phyloP scores from a whole-genome alignment of 2,797 vertebrate species.

The Orientallactaga sibirica region DNA sequence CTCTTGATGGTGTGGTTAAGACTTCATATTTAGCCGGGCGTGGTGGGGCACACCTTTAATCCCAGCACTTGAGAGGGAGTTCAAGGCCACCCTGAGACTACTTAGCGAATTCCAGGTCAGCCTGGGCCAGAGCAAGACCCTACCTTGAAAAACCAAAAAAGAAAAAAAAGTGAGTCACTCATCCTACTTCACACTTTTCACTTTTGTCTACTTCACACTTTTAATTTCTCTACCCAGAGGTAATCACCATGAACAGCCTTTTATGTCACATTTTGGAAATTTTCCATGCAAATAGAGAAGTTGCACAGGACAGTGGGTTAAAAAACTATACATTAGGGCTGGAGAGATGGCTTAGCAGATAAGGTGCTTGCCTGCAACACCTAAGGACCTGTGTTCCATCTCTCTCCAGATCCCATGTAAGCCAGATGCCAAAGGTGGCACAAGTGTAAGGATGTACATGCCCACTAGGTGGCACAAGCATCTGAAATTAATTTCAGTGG shows the following conservation, averaged over 20 bases:
- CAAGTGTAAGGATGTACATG: no score
- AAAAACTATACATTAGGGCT: no score
- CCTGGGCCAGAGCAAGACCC: background rate
- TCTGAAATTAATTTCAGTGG: no score
- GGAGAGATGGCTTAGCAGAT: no score
- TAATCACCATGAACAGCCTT: slow-evolving; percentile 25
- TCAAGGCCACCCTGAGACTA: no score
- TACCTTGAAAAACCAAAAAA: background rate
- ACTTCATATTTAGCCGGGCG: no score
- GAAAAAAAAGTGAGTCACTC: background rate
- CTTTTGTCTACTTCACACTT: background rate
- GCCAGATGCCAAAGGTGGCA: no score
- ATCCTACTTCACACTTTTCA: slow-evolving; percentile 2
- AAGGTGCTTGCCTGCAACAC: no score
- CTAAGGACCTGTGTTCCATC: no score
- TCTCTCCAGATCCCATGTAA: no score
- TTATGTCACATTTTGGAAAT: slow-evolving; percentile 17
- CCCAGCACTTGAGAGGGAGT: background rate
- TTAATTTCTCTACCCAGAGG: slow-evolving; percentile 38
- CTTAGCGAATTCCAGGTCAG: background rate
- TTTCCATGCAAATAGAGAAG: slow-evolving; percentile 24
- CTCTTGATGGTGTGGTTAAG: background rate
- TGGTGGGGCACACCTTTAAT: background rate
- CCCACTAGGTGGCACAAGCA: no score
- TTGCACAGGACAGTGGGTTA: background rate